A percentile compares a stretch with the other conserved stretches of the same genome.
These are phyloP conservation scores for Chaetodon auriga DNA, from an alignment of 2,113 vertebrate species.

Conservation along the genomic window DNA sequence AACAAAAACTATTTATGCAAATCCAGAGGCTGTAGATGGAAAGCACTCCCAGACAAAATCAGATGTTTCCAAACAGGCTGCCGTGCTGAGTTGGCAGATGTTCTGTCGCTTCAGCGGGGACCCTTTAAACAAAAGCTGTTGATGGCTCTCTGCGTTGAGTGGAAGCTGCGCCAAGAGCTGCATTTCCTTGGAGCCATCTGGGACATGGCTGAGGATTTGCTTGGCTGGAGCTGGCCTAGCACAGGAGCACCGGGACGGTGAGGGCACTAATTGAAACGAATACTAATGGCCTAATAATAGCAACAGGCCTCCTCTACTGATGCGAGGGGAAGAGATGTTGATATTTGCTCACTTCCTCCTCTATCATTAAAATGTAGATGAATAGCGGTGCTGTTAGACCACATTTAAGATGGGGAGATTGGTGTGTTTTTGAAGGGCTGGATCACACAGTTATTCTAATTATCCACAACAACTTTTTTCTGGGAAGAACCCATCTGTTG, in stretches of 20 bases:
- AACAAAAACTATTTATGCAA: conserved; percentile 76
- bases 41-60: conserved; percentile 67
- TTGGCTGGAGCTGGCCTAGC: conserved; percentile 24
- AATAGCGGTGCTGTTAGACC: neutral
- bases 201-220: conserved; percentile 50
- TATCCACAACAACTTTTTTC: neutral
- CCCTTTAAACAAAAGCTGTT: conserved; percentile 64
- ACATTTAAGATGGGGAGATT: neutral
- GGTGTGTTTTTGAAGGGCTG: neutral
- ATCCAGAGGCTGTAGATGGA: conserved; percentile 46
- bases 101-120: conserved; percentile 62
- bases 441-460: neutral
- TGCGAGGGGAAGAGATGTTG: neutral
- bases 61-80: conserved; percentile 69
- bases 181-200: conserved; percentile 66
- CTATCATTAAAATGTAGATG: neutral
- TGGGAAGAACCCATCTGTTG: neutral
- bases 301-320: neutral
- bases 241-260: conserved; percentile 3
- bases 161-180: conserved; percentile 49
- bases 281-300: conserved; percentile 22
- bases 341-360: conserved; percentile 6
- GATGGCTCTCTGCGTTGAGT: conserved; percentile 50
- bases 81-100: conserved; percentile 70
- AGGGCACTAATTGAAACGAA: conserved; percentile 56